phyloP scores from a whole-genome alignment of 2,888 invertebrate genomes.

The Pterostichus madidus region DNA sequence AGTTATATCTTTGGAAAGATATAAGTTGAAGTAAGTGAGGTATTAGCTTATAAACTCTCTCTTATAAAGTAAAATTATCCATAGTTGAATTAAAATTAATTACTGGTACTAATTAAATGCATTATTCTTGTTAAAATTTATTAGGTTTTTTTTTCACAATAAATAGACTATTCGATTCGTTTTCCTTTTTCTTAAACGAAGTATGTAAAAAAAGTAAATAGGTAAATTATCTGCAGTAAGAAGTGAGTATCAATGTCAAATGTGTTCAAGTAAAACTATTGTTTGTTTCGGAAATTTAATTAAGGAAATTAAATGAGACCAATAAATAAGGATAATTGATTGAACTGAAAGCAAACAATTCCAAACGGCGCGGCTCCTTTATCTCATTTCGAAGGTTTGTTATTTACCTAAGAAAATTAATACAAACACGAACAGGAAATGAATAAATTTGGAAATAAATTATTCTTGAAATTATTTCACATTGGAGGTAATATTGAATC shows the following conservation, averaged over 20 bases:
- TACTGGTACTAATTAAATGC: too few relatives aligned
- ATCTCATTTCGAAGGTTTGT: slow-evolving; percentile 12
- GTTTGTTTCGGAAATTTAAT: slow-evolving; percentile 31
- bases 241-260: neutral
- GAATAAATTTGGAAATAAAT: slow-evolving; percentile 2
- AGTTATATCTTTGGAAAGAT: too few relatives aligned
- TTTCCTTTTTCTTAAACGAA: too few relatives aligned
- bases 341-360: slow-evolving; percentile 22
- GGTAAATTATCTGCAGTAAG: neutral
- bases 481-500: neutral
- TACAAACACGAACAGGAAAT: slow-evolving; percentile 24
- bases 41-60: too few relatives aligned
- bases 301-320: slow-evolving; percentile 30
- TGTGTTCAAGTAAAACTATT: slow-evolving; percentile 4
- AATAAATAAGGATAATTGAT: slow-evolving; percentile 46
- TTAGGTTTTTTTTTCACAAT: too few relatives aligned
- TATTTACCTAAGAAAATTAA: slow-evolving; percentile 35
- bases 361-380: neutral
- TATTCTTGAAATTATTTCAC: neutral
- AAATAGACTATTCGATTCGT: too few relatives aligned
- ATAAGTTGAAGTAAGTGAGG: too few relatives aligned
- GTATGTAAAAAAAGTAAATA: neutral
- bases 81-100: too few relatives aligned
- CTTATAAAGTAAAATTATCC: too few relatives aligned
- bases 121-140: too few relatives aligned